Base-by-base conservation (phyloP, 2,888 invertebrate species). In the Pachycephus smyrnensis region DNA sequence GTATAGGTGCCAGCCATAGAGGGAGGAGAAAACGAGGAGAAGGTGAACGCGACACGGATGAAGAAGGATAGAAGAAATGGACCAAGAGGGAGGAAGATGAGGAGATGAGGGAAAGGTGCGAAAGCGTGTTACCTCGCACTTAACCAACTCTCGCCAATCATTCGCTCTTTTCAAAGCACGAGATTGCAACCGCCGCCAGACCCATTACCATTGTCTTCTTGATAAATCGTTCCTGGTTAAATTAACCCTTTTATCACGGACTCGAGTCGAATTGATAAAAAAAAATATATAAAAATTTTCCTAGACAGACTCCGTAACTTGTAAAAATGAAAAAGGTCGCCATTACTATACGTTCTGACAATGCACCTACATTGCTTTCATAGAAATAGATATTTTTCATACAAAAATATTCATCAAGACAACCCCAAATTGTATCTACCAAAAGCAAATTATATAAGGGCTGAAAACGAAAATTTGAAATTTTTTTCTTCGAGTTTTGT, bases 51-150 rank as follows among this genome's bases (percentile, higher is more conserved):
- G 69, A 23, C 30, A 36, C 6, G 36, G 36, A n/a, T 36, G 11
- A 23, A 37, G 32, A 40, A 30, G 75, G 32, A 31, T 30, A 30
- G 68, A 30, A 68, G 31, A n/a, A 68, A 32, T 71, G 78, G 76
- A 76, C 76, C 37, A 74, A 68, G 74, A 77, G 69, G 33, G 31
- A 73, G 12, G 76, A 32, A 68, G 11, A 30, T 23, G n/a, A 36
- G 11, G 68, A 37, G 32, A 73, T 12, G 36, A 40, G 36, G 31
- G 74, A 68, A 79, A 33, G 31, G 32, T 68, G 68, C 68, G 73
- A 74, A 79, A 76, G 79, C 79, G 76, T 79, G 79, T 74, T 79
- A 77, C 37, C 15, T 36, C 73, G 79, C 79, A 79, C 69, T 79
- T 76, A 79, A 79, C 73, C 31, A 32, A 68, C 78, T 78, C 78